These are phyloP conservation scores for Drosophila gaucha DNA, from an alignment of 2,888 invertebrate species.

Conservation along the genomic window DNA sequence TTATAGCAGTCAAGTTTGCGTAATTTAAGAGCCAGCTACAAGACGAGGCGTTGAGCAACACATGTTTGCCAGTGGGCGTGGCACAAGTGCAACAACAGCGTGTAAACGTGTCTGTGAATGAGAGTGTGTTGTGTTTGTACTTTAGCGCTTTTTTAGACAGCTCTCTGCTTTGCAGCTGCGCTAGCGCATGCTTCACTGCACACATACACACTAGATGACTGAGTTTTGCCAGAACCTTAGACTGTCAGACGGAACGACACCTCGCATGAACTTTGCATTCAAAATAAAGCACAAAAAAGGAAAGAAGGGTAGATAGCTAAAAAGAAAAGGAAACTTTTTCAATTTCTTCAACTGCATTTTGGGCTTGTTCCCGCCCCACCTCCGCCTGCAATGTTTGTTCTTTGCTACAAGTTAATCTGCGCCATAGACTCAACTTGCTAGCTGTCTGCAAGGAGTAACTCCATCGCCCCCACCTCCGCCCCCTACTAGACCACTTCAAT, in stretches of 20 bases:
- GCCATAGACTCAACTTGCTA: conserved; percentile 68
- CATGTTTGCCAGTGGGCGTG: conserved; percentile 70
- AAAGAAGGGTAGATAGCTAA: conserved; percentile 12
- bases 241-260: conserved; percentile 12
- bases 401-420: conserved; percentile 75
- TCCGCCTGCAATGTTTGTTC: conserved; percentile 51
- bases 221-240: conserved; percentile 10
- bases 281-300: conserved; percentile 30
- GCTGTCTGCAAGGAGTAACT: conserved; percentile 46
- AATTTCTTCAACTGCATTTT: conserved; percentile 77
- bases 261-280: conserved; percentile 60
- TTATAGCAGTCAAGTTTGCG: conserved; percentile 77
- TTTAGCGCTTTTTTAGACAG: conserved; percentile 43
- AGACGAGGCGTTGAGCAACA: conserved; percentile 67
- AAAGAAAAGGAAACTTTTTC: conserved; percentile 64
- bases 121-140: conserved; percentile 25
- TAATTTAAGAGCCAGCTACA: conserved; percentile 54
- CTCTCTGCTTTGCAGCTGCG: conserved; percentile 36
- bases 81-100: conserved; percentile 29
- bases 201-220: conserved; percentile 19
- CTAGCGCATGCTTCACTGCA: conserved; percentile 47
- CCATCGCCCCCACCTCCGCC: not conserved
- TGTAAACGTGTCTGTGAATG: conserved; percentile 19
- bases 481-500: not conserved
- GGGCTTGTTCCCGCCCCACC: not conserved